Evolutionary conservation across 2,888 invertebrate species (phyloP), one percentile per base, ranked within the genome.

Genomic region (Polydrusus tereticollis): DNA sequence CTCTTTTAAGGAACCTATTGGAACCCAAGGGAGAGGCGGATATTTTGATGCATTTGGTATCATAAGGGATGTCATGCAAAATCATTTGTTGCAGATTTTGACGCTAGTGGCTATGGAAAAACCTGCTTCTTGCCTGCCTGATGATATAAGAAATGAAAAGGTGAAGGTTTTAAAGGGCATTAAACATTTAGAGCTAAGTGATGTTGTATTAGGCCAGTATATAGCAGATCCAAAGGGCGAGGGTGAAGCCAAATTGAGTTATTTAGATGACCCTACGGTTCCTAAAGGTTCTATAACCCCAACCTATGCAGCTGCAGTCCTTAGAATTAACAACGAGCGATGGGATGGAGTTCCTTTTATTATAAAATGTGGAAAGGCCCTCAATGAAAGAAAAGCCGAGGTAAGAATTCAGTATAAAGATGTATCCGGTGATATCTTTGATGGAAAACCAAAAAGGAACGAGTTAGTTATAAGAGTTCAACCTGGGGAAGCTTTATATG

Each of bases 341-440:
- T 99, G 99, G 99, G 97, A 99, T 85, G 98, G 97, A 16, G 98
- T 99, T 1, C 99, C 99, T 0, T 99, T 99, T 83, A 94, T 99
- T 77, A 87, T 99, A 6, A 91, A 96, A 64, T 99, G 98, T 87
- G 99, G 99, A 70, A 99, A 99, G 90, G 99, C 99, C 10, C 87
- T 99, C 36, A 98, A 99, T 86, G 99, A 99, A 86, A 90, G 98
- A 38, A 99, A 99, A 86, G 98, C 99, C 0, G 99, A 99, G 88
- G 96, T 99, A 0, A 91, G 99, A 74, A 92, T 99, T 75, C 99
- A 99, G 84, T 99, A 96, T 86, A 93, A 92, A 80, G 97, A 98
- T 86, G 97, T 98, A 0, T 93, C 97, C 16, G 99, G 98, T n/a
- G 98, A 99, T 86, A 99, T 99, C 80, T 99, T 99, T 83, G 90